phyloP scores from a whole-genome alignment of 2,113 vertebrate species.

The rat (Rattus norvegicus) region DNA sequence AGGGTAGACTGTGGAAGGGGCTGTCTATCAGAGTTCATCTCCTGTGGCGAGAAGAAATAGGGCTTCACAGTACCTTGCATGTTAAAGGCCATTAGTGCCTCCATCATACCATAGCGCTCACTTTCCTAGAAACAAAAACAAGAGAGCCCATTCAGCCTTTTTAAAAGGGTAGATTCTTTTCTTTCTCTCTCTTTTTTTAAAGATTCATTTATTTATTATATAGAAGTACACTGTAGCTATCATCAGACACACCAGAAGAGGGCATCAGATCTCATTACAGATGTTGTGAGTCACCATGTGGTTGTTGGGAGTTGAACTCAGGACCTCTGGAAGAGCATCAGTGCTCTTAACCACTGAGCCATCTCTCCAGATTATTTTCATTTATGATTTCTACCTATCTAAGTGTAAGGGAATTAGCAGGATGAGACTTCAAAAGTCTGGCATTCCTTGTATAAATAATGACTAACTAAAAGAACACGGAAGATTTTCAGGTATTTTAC shows the following conservation, averaged over 20 bases:
- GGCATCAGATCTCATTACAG: no score
- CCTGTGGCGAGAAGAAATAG: background rate
- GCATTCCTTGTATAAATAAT: constrained; percentile 38
- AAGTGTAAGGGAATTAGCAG: constrained; percentile 36
- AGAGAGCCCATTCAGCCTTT: background rate
- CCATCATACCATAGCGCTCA: background rate
- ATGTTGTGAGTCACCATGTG: no score
- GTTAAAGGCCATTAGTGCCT: background rate
- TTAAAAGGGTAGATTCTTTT: background rate
- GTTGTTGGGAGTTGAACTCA: no score
- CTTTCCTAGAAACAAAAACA: background rate
- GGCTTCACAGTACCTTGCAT: background rate
- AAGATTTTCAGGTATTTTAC: constrained; percentile 30
- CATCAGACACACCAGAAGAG: no score
- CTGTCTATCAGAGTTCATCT: background rate
- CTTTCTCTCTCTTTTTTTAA: no score
- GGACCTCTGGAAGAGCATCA: no score
- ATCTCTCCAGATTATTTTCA: background rate
- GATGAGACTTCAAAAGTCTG: constrained; percentile 22
- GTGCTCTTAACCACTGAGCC: no score
- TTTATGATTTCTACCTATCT: constrained; percentile 23
- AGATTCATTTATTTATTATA: no score
- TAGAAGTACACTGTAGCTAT: no score
- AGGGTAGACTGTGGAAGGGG: background rate
- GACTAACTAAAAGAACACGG: background rate